These are phyloP conservation scores for Drosophila formosana DNA, from an alignment of 2,888 invertebrate genomes.

Conservation along the genomic window DNA sequence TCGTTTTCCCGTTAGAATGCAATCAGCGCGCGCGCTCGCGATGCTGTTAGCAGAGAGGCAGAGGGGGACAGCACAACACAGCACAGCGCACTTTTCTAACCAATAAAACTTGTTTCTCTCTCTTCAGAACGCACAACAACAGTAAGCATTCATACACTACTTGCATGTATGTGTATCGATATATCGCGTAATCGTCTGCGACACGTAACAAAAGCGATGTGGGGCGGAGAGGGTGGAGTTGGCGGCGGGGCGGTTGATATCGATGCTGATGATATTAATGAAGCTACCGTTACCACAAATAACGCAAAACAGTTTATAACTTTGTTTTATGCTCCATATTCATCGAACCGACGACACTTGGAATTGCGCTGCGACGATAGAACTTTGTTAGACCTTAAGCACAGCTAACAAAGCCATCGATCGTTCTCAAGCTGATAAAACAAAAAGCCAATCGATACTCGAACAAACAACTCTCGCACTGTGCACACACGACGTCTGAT, in stretches of 20 bases:
- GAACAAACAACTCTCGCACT: constrained; percentile 1
- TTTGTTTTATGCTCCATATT: constrained; percentile 10
- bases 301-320: constrained; percentile 41
- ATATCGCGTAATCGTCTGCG: constrained; percentile 71
- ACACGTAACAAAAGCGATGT: constrained; percentile 57
- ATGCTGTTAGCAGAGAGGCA: constrained; percentile 60
- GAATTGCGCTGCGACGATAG: constrained; percentile 30
- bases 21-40: constrained; percentile 81
- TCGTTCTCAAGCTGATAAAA: constrained; percentile 13
- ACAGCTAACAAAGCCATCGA: constrained; percentile 68
- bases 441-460: not conserved
- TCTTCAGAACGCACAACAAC: constrained; percentile 43
- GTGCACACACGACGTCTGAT: constrained; percentile 27
- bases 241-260: constrained; percentile 9
- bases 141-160: not conserved
- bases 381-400: constrained; percentile 70
- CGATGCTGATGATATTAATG: constrained; percentile 17
- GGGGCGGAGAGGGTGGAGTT: not conserved
- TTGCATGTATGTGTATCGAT: constrained; percentile 23
- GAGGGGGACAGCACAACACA: no score
- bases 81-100: constrained; percentile 67
- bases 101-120: constrained; percentile 73
- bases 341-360: not conserved
- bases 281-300: constrained; percentile 35
- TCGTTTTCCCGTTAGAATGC: constrained; percentile 85